A percentile compares a stretch with the other conserved stretches of the same genome.
Conservation (phyloP, 2,113 vertebrate species). For the Struthio camelus region DNA sequence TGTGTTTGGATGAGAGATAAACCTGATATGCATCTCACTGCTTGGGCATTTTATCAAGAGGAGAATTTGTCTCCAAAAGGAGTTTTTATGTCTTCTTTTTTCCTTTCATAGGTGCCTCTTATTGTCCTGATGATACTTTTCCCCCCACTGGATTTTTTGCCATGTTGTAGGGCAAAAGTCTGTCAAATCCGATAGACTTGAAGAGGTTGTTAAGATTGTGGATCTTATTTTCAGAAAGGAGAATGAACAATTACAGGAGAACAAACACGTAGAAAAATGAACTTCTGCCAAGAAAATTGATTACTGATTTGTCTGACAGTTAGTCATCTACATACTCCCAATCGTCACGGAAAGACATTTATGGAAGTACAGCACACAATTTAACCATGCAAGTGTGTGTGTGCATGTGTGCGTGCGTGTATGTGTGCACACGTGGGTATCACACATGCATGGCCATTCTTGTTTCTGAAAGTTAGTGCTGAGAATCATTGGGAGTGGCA, state of each 20-base stretch:
- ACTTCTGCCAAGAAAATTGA: neutral
- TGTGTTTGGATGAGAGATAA: neutral
- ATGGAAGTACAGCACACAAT: neutral
- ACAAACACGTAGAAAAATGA: neutral
- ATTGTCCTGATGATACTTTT: neutral
- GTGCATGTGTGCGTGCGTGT: too few relatives aligned
- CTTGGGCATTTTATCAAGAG: neutral
- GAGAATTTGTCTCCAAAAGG: neutral
- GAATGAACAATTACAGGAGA: neutral
- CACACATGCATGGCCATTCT: neutral
- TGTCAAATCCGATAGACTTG: neutral
- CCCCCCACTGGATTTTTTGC: neutral
- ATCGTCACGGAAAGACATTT: neutral
- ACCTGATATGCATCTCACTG: neutral
- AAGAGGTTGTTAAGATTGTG: neutral
- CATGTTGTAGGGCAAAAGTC: neutral
- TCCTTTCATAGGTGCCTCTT: neutral
- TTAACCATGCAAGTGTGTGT: neutral
- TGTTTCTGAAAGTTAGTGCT: neutral
- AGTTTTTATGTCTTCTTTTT: neutral
- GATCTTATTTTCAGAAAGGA: neutral
- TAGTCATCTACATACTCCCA: neutral
- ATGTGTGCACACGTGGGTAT: neutral
- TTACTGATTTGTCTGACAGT: neutral
- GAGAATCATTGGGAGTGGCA: neutral